Base-by-base conservation (phyloP, 2,797 vertebrate genomes). In the Rhyacichthys aspro region DNA sequence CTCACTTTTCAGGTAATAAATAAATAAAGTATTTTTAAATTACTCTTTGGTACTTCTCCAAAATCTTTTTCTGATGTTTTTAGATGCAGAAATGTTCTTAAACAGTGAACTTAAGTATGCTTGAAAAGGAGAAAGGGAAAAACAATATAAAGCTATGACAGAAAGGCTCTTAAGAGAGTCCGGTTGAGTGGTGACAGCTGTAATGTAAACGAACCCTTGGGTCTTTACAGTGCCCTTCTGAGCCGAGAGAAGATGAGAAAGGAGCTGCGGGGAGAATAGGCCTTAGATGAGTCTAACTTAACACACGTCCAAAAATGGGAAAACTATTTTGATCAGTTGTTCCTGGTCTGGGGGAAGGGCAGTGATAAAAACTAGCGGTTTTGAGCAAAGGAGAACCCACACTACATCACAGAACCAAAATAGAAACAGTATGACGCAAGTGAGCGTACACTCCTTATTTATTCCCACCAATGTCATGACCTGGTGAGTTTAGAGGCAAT, bases 251-350 rank as follows among this genome's bases (percentile, higher is more conserved):
- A 74, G 63, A 55, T 58, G 59, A 16, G 60, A 57, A 28, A 34
- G 63, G 17, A 52, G 49, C 50, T 36, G 56, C 50, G 46, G 38
- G 58, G 62, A 76, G 59, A 66, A 59, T 33, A 43, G 39, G 65
- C 72, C 87, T 81, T 87, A 88, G 74, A 88, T 39, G 71, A 92
- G 80, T 86, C 85, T 72, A 83, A 90, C 2, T 70, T 88, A 85
- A 86, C 85, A 72, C 81, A 82, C 74, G 47, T 78, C 92, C 91
- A 92, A 94, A 94, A 94, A 95, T 92, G 94, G 94, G 86, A 92
- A 94, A 94, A 93, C 86, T 92, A 94, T 93, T 94, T 92, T 83
- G 72, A 89, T 88, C 75, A 49, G 70, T 70, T 52, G 68, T 71
- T 62, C 74, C 76, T 70, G 63, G 59, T 69, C 67, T 56, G 53